Conservation (phyloP, 2,888 invertebrate species). For the Cetonia aurata region DNA sequence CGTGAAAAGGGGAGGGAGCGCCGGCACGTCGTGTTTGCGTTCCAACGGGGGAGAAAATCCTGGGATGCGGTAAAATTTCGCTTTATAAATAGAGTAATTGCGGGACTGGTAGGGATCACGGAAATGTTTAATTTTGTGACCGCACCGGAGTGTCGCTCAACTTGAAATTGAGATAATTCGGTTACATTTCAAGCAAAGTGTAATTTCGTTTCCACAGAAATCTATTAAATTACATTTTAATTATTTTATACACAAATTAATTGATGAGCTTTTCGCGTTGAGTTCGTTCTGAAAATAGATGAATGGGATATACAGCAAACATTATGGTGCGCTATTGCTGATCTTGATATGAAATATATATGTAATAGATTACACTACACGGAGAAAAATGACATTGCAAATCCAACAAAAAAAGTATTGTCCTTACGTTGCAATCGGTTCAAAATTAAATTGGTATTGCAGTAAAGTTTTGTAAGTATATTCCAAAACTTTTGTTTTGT, state of each 20-base stretch:
- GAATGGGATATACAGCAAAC: too few relatives aligned
- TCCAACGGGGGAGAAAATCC: background rate
- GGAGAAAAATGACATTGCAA: too few relatives aligned
- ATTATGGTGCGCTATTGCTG: too few relatives aligned
- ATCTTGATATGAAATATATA: too few relatives aligned
- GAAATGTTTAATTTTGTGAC: conserved; percentile 31
- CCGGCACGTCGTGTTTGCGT: conserved; percentile 21
- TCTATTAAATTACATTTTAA: background rate
- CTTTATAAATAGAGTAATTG: conserved; percentile 31
- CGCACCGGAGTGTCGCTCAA: conserved; percentile 7
- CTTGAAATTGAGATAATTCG: conserved; percentile 26
- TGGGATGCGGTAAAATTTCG: conserved; percentile 23
- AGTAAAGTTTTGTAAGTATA: too few relatives aligned
- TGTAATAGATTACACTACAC: too few relatives aligned
- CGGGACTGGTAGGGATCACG: conserved; percentile 1
- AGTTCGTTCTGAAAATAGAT: too few relatives aligned
- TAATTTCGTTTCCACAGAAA: conserved; percentile 1
- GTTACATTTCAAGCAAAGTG: background rate
- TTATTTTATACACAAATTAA: background rate
- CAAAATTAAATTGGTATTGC: too few relatives aligned
- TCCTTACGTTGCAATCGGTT: too few relatives aligned
- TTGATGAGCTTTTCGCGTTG: background rate
- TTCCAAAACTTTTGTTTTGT: too few relatives aligned
- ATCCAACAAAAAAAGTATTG: too few relatives aligned
- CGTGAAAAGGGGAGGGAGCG: conserved; percentile 2